Base-by-base conservation (phyloP, 2,113 vertebrate species). In the Cephalopholis sonnerati region DNA sequence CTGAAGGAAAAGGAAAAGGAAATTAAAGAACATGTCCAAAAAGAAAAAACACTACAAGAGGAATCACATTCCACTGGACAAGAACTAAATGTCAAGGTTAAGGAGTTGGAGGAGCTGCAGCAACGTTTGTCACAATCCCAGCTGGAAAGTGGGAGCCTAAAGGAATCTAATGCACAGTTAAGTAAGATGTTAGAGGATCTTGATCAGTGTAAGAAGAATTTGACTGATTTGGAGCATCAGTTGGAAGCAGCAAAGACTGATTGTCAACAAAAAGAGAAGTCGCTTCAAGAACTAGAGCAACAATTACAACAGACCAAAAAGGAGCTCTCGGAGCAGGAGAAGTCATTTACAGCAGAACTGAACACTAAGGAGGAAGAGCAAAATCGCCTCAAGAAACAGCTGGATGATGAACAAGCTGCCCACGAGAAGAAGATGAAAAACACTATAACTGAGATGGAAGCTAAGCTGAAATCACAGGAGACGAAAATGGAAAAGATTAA, bases 401-500 rank as follows among this genome's bases (percentile, higher is more conserved):
- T 97, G 48, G 91, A 95, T n/a, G 93, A 97, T 44, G 93, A 96
- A 58, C 89, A 96, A 77, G 92, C 89, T 83, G 89, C 93, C 2
- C 66, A 95, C 2, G 96, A 98, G 83, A 93, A 95, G 54, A 96
- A 90, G 91, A 55, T 96, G 58, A 91, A 79, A 87, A 83, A 88
- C 79, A 87, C 96, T 70, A 94, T 85, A 66, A 93, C 94, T 39
- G 96, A 97, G 39, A 94, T 97, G 93, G 96, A 97, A 91, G 89
- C 72, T 61, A 99, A 96, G 91, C 76, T 97, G 41, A 98, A 97
- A 94, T 82, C 88, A 41, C 97, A 97, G 89, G 97, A 98, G 76
- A 95, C 93, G 53, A 97, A 97, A 85, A 93, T 97, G 87, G 97
- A 98, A 58, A 97, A 97, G 91, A 74, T 97, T 11, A 97, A 95